phyloP scores from a whole-genome alignment of 1,140 invertebrate genomes.

The Nasonia giraulti region DNA sequence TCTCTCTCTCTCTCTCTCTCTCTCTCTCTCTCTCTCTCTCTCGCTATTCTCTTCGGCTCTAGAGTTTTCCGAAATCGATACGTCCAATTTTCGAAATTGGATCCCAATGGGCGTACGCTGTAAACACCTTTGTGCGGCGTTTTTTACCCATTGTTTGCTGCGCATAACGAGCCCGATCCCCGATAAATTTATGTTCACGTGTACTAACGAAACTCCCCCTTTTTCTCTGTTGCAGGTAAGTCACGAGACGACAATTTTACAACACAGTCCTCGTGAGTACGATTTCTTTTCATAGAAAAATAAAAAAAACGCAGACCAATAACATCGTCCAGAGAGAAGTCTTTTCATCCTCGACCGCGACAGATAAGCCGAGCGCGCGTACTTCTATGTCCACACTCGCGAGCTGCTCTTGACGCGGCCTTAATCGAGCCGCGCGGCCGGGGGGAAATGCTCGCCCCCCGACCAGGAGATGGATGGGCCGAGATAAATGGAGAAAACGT shows the following conservation, averaged over 20 bases:
- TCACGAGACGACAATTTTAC: background rate
- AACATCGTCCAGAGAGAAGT: too few species aligned
- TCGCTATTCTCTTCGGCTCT: background rate
- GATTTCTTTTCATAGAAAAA: background rate
- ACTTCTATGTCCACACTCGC: background rate
- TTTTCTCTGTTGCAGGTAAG: constrained; percentile 4
- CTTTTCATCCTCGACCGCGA: background rate
- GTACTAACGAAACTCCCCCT: background rate
- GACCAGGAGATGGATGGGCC: constrained; percentile 52
- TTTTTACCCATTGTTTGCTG: too few species aligned
- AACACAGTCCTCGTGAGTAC: background rate
- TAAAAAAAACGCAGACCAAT: background rate
- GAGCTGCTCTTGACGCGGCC: background rate
- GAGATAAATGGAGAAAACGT: constrained; percentile 58
- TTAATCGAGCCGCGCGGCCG: constrained; percentile 8
- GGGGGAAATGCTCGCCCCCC: constrained; percentile 40
- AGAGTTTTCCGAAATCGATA: constrained; percentile 12
- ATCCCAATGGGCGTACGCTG: too few species aligned
- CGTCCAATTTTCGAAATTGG: background rate
- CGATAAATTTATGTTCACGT: background rate
- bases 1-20: background rate
- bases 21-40: background rate
- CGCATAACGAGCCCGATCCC: too few species aligned
- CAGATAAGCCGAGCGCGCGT: background rate
- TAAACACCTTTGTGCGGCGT: too few species aligned